A percentile compares a stretch with the other conserved stretches of the same genome.
Evolutionary conservation across 1,140 invertebrate genomes (phyloP).

Genomic region (Panagrolaimus sp.): DNA sequence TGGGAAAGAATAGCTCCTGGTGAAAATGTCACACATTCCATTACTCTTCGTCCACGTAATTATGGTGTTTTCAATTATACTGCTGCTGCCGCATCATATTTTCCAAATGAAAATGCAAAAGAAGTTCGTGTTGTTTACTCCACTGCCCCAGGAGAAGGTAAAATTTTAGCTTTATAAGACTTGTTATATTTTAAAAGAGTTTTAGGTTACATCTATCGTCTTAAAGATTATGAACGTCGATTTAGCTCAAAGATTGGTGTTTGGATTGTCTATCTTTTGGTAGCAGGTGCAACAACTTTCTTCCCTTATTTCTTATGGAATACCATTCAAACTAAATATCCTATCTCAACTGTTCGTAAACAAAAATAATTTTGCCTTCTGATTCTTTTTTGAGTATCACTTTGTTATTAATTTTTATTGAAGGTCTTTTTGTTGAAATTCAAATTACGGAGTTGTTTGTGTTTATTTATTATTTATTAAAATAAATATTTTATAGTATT

Average conservation of each 20-base stretch:
- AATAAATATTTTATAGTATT: conserved; percentile 7
- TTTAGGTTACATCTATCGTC: conserved; percentile 74
- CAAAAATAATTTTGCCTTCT: conserved; percentile 13
- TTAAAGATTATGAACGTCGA: conserved; percentile 90
- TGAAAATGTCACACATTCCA: conserved; percentile 85
- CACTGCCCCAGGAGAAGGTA: conserved; percentile 90
- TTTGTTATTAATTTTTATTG: neutral
- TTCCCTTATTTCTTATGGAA: conserved; percentile 33
- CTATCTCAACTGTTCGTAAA: neutral
- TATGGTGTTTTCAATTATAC: conserved; percentile 95
- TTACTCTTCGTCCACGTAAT: conserved; percentile 80
- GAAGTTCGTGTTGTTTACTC: conserved; percentile 70
- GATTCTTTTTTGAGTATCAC: conserved; percentile 1
- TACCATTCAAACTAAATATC: conserved; percentile 32
- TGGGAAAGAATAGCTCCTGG: conserved; percentile 61
- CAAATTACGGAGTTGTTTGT: neutral
- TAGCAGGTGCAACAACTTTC: conserved; percentile 60
- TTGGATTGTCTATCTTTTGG: conserved; percentile 90
- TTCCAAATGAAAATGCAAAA: conserved; percentile 66
- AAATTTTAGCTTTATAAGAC: neutral
- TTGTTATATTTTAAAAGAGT: conserved; percentile 15
- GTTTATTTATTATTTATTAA: conserved; percentile 10
- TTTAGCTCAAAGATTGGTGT: conserved; percentile 94
- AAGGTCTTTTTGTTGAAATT: neutral
- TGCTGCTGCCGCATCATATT: conserved; percentile 84